Evolutionary conservation across 2,797 vertebrate species (phyloP).

Genomic region (Typhlichthys subterraneus): DNA sequence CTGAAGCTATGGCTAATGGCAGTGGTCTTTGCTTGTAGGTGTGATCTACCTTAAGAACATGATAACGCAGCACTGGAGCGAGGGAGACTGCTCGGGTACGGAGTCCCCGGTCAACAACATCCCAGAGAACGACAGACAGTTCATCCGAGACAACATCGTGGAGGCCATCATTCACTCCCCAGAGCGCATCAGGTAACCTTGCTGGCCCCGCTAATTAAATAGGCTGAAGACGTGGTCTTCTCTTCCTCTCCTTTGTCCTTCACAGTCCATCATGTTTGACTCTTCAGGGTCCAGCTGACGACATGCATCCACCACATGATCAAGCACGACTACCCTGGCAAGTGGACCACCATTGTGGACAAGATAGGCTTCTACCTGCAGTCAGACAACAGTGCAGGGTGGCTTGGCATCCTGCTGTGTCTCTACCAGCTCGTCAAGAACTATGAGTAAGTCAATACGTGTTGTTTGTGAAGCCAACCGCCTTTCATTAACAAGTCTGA

Average conservation of each 20-base stretch:
- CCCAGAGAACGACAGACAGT: constrained; percentile 94
- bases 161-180: constrained; percentile 99
- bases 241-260: neutral
- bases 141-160: constrained; percentile 96
- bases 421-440: constrained; percentile 99
- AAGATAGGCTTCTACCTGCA: constrained; percentile 98
- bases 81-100: constrained; percentile 84
- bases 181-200: constrained; percentile 92
- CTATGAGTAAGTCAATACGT: constrained; percentile 87
- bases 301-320: constrained; percentile 99
- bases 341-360: constrained; percentile 97
- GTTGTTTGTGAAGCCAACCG: neutral
- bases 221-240: neutral
- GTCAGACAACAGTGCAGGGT: constrained; percentile 93
- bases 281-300: constrained; percentile 93
- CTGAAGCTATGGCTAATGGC: neutral
- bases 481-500: too few species aligned
- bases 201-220: neutral
- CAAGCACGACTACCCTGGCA: constrained; percentile 96
- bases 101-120: constrained; percentile 91
- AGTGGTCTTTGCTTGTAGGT: constrained; percentile 69
- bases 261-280: neutral
- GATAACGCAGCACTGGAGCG: constrained; percentile 98
- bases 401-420: constrained; percentile 97
- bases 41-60: constrained; percentile 99